phyloP scores from a whole-genome alignment of 2,113 vertebrate species.

The Clarias magur region DNA sequence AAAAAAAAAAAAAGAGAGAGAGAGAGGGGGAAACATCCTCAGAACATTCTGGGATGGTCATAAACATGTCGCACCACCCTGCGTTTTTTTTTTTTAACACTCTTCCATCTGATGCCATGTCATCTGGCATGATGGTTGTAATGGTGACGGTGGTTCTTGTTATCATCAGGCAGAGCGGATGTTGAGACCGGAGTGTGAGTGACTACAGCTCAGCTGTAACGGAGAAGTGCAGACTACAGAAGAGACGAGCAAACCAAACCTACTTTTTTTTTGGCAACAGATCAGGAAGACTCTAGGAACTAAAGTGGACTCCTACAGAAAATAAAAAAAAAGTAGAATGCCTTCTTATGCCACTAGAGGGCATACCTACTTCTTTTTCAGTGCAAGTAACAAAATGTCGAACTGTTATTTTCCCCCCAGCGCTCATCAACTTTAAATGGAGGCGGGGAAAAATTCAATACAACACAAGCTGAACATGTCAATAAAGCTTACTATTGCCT shows the following conservation, averaged over 20 bases:
- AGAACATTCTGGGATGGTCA: constrained; percentile 29
- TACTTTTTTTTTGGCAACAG: constrained; percentile 23
- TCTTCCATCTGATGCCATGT: constrained; percentile 58
- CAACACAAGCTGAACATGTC: not conserved
- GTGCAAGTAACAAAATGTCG: constrained; percentile 37
- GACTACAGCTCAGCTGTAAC: constrained; percentile 61
- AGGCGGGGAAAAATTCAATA: not conserved
- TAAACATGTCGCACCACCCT: constrained; percentile 10
- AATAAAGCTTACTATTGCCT: constrained; percentile 19
- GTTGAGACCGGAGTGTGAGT: constrained; percentile 77
- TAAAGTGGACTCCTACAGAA: constrained; percentile 52
- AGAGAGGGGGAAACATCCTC: constrained; percentile 2
- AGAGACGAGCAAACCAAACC: constrained; percentile 59
- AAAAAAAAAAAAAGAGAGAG: too few species aligned
- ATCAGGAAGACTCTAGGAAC: constrained; percentile 66
- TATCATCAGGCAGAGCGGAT: constrained; percentile 80
- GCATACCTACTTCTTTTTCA: constrained; percentile 26
- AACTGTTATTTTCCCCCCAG: constrained; percentile 8
- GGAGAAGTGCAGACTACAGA: constrained; percentile 67
- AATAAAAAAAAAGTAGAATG: constrained; percentile 17
- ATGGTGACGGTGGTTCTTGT: constrained; percentile 78
- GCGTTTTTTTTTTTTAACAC: constrained; percentile 2
- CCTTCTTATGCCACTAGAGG: constrained; percentile 10
- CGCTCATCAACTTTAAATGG: not conserved
- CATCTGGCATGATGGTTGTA: constrained; percentile 61